These are phyloP conservation scores for Podarcis raffonei DNA, from an alignment of 2,113 vertebrate species.

Conservation along the genomic window DNA sequence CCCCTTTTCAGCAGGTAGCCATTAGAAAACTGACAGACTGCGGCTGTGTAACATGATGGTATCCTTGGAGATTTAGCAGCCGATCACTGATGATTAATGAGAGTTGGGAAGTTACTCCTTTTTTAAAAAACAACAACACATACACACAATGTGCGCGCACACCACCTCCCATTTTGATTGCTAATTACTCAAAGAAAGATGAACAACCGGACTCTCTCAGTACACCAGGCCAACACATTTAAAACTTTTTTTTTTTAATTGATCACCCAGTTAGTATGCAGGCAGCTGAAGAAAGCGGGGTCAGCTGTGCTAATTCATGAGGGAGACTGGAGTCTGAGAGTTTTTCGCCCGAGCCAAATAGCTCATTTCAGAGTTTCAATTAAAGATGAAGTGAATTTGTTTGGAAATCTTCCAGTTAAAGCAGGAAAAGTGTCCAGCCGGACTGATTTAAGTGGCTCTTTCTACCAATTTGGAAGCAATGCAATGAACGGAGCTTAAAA, in stretches of 20 bases:
- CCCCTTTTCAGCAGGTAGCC: constrained; percentile 19
- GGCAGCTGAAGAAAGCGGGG: constrained; percentile 38
- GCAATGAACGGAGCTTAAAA: neutral
- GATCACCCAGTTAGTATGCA: constrained; percentile 64
- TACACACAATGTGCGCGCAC: neutral
- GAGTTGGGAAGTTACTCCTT: constrained; percentile 33
- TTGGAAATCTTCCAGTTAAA: constrained; percentile 18
- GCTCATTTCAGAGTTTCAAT: constrained; percentile 69
- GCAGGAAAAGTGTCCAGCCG: neutral
- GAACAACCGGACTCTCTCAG: constrained; percentile 46
- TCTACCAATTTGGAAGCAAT: neutral
- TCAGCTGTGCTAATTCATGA: constrained; percentile 53
- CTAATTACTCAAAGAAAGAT: constrained; percentile 63
- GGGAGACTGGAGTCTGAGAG: constrained; percentile 56
- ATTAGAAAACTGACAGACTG: constrained; percentile 25
- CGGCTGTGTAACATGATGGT: constrained; percentile 34
- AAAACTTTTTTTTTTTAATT: constrained; percentile 36
- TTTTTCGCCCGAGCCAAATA: constrained; percentile 54
- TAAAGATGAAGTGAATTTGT: constrained; percentile 65
- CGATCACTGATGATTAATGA: constrained; percentile 64
- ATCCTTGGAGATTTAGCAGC: constrained; percentile 43
- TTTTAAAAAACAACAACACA: neutral
- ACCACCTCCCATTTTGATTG: constrained; percentile 48
- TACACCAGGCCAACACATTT: constrained; percentile 40
- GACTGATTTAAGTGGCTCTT: neutral